A percentile compares a stretch with the other conserved stretches of the same genome.
Conservation (phyloP, 2,888 invertebrate genomes). For the Rapana venosa region DNA sequence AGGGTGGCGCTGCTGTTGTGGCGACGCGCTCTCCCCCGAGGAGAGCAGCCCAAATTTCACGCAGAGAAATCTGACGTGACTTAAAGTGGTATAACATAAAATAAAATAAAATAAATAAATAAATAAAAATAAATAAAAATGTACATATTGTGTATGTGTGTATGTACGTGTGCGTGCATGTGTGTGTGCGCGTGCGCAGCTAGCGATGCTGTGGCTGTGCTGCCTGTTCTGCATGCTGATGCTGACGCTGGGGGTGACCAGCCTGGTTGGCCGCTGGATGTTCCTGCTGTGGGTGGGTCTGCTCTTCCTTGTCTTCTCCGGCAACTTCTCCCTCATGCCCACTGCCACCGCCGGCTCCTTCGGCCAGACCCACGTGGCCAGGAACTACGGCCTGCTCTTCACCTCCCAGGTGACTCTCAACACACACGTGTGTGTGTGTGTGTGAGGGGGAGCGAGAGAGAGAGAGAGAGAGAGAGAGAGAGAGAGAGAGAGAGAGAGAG, state of each 20-base stretch:
- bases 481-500: no score
- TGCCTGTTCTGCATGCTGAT: constrained; percentile 56
- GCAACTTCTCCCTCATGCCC: constrained; percentile 76
- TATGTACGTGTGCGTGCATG: no score
- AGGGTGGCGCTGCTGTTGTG: no score
- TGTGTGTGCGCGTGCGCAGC: constrained; percentile 44
- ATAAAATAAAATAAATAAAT: no score
- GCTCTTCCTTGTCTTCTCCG: constrained; percentile 74
- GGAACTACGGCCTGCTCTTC: constrained; percentile 75
- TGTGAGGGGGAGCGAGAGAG: neutral
- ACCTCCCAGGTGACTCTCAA: constrained; percentile 66
- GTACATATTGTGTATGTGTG: no score
- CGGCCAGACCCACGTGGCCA: constrained; percentile 72
- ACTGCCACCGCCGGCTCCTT: constrained; percentile 75
- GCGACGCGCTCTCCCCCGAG: no score
- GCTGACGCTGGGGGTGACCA: constrained; percentile 62
- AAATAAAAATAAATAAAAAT: no score
- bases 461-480: no score
- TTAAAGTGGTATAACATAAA: no score
- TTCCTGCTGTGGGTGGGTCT: constrained; percentile 74
- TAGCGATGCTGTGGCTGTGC: constrained; percentile 58
- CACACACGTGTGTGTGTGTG: neutral
- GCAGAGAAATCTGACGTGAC: no score
- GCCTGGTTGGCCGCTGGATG: constrained; percentile 63
- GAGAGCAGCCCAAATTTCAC: no score